Evolutionary conservation across 2,113 vertebrate genomes (phyloP).

Genomic region (Sebastes schlegelii): DNA sequence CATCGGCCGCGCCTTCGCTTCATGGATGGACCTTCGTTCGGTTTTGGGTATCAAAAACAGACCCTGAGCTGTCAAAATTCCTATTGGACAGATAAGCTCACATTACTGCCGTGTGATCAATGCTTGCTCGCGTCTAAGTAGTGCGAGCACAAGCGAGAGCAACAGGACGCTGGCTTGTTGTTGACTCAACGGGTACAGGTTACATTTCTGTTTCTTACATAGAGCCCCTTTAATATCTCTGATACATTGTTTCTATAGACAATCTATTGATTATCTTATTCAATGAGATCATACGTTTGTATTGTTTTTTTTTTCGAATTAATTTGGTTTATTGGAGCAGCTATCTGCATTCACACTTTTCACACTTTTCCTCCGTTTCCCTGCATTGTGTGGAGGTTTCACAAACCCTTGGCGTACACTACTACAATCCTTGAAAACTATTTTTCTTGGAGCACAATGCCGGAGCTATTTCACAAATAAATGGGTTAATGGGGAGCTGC

Average conservation of each 20-base stretch:
- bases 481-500: conserved; percentile 40
- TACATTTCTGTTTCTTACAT: no score
- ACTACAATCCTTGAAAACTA: conserved; percentile 10
- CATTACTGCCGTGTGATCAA: no score
- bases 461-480: conserved; percentile 18
- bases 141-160: no score
- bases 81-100: no score
- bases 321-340: not conserved
- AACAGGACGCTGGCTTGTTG: no score
- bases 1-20: no score
- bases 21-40: no score
- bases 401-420: not conserved
- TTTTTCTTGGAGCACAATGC: conserved; percentile 7
- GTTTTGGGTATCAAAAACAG: no score
- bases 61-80: no score
- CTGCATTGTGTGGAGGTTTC: not conserved
- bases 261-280: not conserved
- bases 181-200: no score
- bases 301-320: not conserved
- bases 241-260: not conserved
- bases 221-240: not conserved
- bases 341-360: not conserved
- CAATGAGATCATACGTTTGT: not conserved
- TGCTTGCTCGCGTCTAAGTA: no score
- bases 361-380: not conserved